A percentile compares a stretch with the other conserved stretches of the same genome.
phyloP scores from a whole-genome alignment of 1,140 invertebrate genomes.

The Macrobrachium rosenbergii region DNA sequence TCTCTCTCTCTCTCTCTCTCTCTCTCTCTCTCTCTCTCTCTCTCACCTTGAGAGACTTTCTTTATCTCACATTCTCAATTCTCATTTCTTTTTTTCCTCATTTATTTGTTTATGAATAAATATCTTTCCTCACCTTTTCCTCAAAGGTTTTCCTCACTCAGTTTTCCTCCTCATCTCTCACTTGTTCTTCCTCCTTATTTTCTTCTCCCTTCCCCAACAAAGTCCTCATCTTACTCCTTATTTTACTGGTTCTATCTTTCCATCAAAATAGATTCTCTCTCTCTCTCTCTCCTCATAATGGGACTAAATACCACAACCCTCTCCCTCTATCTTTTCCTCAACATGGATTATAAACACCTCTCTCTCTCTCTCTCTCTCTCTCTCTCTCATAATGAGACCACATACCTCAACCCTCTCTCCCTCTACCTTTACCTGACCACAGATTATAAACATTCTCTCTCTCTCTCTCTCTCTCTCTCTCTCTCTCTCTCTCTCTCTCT shows the following conservation, averaged over 20 bases:
- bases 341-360: too few relatives aligned
- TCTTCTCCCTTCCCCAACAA: not conserved
- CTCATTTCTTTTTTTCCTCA: not conserved
- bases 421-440: not conserved
- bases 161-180: not conserved
- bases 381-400: not conserved
- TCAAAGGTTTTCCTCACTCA: not conserved
- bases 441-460: not conserved
- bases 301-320: too few relatives aligned
- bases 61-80: not conserved
- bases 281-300: not conserved
- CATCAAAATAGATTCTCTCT: not conserved
- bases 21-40: not conserved
- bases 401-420: not conserved
- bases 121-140: not conserved
- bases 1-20: not conserved
- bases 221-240: not conserved
- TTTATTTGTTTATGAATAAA: not conserved
- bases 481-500: not conserved
- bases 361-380: slow-evolving; percentile 9
- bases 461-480: not conserved
- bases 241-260: not conserved
- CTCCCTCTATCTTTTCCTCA: too few relatives aligned
- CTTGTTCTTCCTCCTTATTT: not conserved
- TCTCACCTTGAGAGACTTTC: not conserved